Evolutionary conservation across 2,888 invertebrate genomes (phyloP).

Genomic region (Xanthorhoe designata): DNA sequence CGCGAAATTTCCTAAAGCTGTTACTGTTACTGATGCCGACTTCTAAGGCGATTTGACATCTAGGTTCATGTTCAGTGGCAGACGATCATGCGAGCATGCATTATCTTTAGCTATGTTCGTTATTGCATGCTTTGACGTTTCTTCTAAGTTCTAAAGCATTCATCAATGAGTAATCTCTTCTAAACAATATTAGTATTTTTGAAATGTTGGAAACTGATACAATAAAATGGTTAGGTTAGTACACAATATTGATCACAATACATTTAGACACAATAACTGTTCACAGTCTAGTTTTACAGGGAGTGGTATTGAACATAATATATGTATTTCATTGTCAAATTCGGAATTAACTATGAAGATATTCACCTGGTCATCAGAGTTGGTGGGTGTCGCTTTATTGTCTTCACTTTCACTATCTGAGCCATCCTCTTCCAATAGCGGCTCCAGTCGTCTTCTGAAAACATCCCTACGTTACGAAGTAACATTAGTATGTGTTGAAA

Average conservation of each 20-base stretch:
- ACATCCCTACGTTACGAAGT: constrained; percentile 71
- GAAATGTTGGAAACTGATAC: constrained; percentile 3
- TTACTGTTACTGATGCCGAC: constrained; percentile 36
- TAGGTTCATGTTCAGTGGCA: constrained; percentile 27
- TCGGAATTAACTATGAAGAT: constrained; percentile 45
- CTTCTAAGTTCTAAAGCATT: constrained; percentile 37
- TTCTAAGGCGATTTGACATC: constrained; percentile 40
- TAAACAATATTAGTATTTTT: constrained; percentile 20
- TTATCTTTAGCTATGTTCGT: constrained; percentile 52
- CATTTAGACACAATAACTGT: constrained; percentile 2
- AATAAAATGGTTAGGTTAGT: constrained; percentile 10
- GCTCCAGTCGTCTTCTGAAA: constrained; percentile 91
- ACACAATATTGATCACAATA: constrained; percentile 17
- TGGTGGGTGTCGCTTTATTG: constrained; percentile 79
- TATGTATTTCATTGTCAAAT: constrained; percentile 14
- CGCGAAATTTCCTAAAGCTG: constrained; percentile 20
- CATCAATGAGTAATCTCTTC: constrained; percentile 28
- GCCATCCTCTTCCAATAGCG: constrained; percentile 92
- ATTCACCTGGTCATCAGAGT: constrained; percentile 84
- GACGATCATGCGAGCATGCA: constrained; percentile 76
- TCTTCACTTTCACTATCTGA: constrained; percentile 87
- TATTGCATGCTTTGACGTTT: constrained; percentile 59
- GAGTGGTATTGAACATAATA: neutral
- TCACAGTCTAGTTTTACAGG: neutral
- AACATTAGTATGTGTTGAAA: constrained; percentile 49